Evolutionary conservation across 2,797 vertebrate genomes (phyloP).

Genomic region (Aulostomus chinensis): DNA sequence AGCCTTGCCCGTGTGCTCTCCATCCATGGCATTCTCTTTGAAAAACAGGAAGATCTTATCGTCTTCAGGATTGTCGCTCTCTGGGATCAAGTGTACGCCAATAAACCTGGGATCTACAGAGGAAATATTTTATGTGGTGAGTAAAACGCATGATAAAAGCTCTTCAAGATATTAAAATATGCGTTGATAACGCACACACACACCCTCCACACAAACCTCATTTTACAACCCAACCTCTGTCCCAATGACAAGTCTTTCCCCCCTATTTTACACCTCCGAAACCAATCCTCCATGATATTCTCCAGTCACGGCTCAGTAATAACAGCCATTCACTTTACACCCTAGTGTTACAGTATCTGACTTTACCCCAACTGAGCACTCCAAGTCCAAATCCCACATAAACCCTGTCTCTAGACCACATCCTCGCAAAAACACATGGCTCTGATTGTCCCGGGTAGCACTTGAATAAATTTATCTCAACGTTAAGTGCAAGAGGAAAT

Average conservation of each 20-base stretch:
- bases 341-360: conserved; percentile 55
- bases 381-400: conserved; percentile 64
- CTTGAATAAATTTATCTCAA: conserved; percentile 56
- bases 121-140: neutral
- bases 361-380: conserved; percentile 41
- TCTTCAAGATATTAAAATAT: too few species aligned
- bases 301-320: conserved; percentile 54
- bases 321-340: conserved; percentile 58
- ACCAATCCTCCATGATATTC: conserved; percentile 49
- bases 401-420: conserved; percentile 53
- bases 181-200: too few species aligned
- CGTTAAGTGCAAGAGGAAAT: conserved; percentile 53
- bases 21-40: conserved; percentile 97
- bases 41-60: conserved; percentile 99
- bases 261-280: conserved; percentile 59
- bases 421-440: conserved; percentile 71
- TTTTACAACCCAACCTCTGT: conserved; percentile 28
- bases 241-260: conserved; percentile 39
- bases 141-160: neutral
- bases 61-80: conserved; percentile 97
- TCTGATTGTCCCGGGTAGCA: conserved; percentile 54
- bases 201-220: conserved; percentile 1
- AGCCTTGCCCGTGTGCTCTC: conserved; percentile 95
- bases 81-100: conserved; percentile 89
- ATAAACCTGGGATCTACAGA: conserved; percentile 91